phyloP scores from a whole-genome alignment of 2,113 vertebrate species.

The Tyrannus savana region DNA sequence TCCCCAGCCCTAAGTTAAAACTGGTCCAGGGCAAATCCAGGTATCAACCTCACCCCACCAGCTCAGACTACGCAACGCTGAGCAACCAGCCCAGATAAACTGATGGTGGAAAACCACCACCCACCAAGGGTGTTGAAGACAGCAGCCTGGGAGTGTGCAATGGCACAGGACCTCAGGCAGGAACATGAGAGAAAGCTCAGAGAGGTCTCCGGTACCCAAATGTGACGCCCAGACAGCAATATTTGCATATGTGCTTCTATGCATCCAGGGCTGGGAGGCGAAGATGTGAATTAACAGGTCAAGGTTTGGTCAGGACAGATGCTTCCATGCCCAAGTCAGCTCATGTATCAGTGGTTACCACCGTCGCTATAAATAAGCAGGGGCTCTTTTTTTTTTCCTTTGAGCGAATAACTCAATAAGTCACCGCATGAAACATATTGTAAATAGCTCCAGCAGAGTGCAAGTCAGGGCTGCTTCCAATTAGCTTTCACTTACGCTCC shows the following conservation, averaged over 20 bases:
- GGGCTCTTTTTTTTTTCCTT: neutral
- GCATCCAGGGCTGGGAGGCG: neutral
- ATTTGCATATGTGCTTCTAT: neutral
- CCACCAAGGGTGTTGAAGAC: neutral
- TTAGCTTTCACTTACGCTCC: conserved; percentile 55
- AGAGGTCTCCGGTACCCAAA: neutral
- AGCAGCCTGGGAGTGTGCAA: neutral
- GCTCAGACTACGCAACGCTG: neutral
- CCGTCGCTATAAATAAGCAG: conserved; percentile 61
- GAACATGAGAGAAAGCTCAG: neutral
- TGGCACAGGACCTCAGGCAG: neutral
- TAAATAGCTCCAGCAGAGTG: conserved; percentile 60
- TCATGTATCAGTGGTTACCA: conserved; percentile 57
- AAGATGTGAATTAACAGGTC: conserved; percentile 19
- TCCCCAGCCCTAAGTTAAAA: neutral
- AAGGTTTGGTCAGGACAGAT: conserved; percentile 22
- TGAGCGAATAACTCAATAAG: conserved; percentile 60
- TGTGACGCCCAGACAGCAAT: neutral
- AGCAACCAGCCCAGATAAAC: neutral
- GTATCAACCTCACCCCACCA: neutral
- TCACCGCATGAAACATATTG: conserved; percentile 57
- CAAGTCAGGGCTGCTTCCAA: conserved; percentile 67
- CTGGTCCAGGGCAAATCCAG: neutral
- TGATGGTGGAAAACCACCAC: neutral
- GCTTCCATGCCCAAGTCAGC: neutral